A percentile compares a stretch with the other conserved stretches of the same genome.
Conservation (phyloP, 2,888 invertebrate genomes). For the Caenorhabditis macrosperma region DNA sequence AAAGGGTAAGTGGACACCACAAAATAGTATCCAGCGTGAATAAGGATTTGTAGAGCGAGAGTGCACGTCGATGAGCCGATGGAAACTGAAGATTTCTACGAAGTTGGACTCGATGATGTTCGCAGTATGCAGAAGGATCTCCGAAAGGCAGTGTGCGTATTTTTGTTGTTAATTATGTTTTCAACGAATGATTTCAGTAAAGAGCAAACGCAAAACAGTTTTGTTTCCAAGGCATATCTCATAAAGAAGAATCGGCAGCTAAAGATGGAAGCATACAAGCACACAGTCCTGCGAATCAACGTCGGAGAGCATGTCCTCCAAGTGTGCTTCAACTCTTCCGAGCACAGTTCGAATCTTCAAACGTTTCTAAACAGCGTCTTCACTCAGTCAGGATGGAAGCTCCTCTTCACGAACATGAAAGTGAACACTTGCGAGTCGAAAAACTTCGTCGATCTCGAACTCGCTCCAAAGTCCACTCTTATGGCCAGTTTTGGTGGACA, state of each 20-base stretch:
- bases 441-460: conserved; percentile 68
- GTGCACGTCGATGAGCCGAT: conserved; percentile 36
- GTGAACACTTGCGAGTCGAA: conserved; percentile 47
- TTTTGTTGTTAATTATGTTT: neutral
- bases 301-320: conserved; percentile 67
- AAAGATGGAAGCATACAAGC: conserved; percentile 69
- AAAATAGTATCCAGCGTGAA: neutral
- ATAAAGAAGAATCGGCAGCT: conserved; percentile 67
- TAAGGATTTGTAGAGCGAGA: conserved; percentile 11
- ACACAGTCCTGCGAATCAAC: conserved; percentile 70
- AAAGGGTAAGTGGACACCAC: conserved; percentile 31
- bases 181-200: conserved; percentile 43
- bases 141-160: conserved; percentile 62
- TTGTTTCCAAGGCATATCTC: conserved; percentile 64
- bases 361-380: conserved; percentile 30
- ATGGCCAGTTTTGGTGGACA: conserved; percentile 50
- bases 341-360: conserved; percentile 58
- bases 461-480: conserved; percentile 69
- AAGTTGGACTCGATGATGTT: conserved; percentile 68
- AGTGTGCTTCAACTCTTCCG: conserved; percentile 62
- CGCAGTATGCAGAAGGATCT: conserved; percentile 66
- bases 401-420: conserved; percentile 49
- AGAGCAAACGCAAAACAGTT: conserved; percentile 63
- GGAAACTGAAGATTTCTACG: conserved; percentile 70
- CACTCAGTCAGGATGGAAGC: conserved; percentile 22